Conservation (phyloP, 1,140 invertebrate species). For the Portunus trituberculatus region DNA sequence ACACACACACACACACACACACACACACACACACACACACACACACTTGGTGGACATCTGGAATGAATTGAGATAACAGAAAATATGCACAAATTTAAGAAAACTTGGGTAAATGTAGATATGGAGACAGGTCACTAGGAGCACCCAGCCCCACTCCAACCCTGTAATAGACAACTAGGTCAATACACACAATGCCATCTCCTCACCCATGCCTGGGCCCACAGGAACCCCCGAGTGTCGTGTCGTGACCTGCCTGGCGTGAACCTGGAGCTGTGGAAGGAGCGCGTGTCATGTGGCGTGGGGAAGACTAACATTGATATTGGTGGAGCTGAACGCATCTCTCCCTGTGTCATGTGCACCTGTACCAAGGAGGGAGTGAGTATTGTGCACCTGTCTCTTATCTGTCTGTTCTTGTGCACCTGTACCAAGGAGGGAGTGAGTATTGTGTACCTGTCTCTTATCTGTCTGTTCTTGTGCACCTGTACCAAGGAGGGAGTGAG, state of each 20-base stretch:
- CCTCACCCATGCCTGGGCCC: background rate
- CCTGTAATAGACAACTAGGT: too few species aligned
- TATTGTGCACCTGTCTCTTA: slow-evolving; percentile 10
- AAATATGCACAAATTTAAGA: too few species aligned
- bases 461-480: too few species aligned
- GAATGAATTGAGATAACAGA: too few species aligned
- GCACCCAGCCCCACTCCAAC: too few species aligned
- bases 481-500: too few species aligned
- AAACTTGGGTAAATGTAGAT: too few species aligned
- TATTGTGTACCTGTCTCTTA: background rate
- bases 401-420: background rate
- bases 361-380: slow-evolving; percentile 85
- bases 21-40: background rate
- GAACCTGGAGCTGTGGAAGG: slow-evolving; percentile 82
- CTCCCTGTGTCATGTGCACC: slow-evolving; percentile 85
- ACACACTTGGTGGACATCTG: too few species aligned
- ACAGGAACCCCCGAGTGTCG: slow-evolving; percentile 82
- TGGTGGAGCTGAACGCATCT: slow-evolving; percentile 82
- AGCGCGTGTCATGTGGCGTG: slow-evolving; percentile 81
- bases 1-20: background rate
- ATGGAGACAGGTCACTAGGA: too few species aligned
- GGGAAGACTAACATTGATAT: slow-evolving; percentile 81
- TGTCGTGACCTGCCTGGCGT: slow-evolving; percentile 81
- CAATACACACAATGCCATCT: too few species aligned
- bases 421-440: background rate